Percentiles rank a stretch among this genome's conserved stretches.
These are phyloP conservation scores for Miltochrista miniata DNA, from an alignment of 2,888 invertebrate species.

Conservation along the genomic window DNA sequence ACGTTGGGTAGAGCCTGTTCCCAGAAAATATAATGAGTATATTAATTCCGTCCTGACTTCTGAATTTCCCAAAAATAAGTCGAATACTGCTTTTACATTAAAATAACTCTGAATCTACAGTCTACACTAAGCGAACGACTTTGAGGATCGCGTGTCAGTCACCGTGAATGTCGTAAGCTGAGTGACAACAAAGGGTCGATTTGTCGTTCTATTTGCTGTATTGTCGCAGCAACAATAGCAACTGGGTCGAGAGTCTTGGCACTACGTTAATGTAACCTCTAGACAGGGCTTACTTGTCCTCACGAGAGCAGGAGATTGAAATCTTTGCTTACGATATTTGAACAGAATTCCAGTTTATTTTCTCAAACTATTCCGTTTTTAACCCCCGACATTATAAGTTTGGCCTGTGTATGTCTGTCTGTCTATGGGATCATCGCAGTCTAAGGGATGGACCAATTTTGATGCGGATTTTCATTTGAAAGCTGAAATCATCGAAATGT, in stretches of 20 bases:
- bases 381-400: too few species aligned
- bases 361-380: not conserved
- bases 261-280: slow-evolving; percentile 49
- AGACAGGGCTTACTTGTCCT: slow-evolving; percentile 26
- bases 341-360: too few species aligned
- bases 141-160: slow-evolving; percentile 30
- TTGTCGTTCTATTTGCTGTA: slow-evolving; percentile 59
- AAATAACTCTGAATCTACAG: slow-evolving; percentile 4
- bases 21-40: too few species aligned
- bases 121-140: slow-evolving; percentile 13
- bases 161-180: slow-evolving; percentile 44
- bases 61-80: too few species aligned
- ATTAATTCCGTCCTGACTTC: too few species aligned
- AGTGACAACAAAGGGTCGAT: slow-evolving; percentile 69
- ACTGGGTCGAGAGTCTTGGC: slow-evolving; percentile 54
- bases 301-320: not conserved
- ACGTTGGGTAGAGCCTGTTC: too few species aligned
- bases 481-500: too few species aligned
- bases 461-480: too few species aligned
- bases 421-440: too few species aligned
- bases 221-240: slow-evolving; percentile 60
- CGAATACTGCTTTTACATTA: not conserved
- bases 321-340: too few species aligned
- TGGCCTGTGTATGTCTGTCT: too few species aligned
- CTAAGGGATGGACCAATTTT: too few species aligned